Evolutionary conservation across 2,113 vertebrate genomes (phyloP).

Genomic region (Ceratotherium simum): DNA sequence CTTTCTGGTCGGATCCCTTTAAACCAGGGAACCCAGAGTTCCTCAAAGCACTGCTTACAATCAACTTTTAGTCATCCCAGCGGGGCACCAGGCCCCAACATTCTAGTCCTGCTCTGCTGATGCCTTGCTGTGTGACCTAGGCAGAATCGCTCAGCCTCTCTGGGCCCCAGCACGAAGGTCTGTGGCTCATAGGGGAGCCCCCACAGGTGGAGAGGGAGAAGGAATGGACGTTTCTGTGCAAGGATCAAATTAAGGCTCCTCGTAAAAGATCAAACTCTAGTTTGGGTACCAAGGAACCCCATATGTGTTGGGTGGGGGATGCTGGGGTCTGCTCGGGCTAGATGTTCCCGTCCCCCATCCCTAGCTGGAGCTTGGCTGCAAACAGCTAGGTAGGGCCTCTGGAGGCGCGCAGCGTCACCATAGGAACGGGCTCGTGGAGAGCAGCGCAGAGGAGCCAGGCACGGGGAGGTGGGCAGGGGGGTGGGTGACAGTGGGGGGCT

Average conservation of each 20-base stretch:
- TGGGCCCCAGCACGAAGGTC: background rate
- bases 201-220: background rate
- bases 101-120: too few species aligned
- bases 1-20: background rate
- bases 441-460: background rate
- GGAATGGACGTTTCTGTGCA: background rate
- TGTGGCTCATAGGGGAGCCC: fast-evolving
- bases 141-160: background rate
- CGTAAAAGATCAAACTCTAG: background rate
- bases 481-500: background rate
- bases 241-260: background rate
- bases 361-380: background rate
- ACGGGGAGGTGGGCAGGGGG: constrained; percentile 19
- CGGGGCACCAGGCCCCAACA: fast-evolving
- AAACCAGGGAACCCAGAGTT: background rate
- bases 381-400: constrained; percentile 56
- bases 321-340: background rate
- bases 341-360: background rate
- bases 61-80: background rate
- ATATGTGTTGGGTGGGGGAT: background rate
- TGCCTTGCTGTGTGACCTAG: background rate
- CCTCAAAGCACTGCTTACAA: background rate
- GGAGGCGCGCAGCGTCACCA: constrained; percentile 62
- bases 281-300: background rate
- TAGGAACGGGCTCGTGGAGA: constrained; percentile 57